Percentiles rank a stretch among this genome's conserved stretches.
Conservation (phyloP, 2,113 vertebrate species). For the Pipa parva region DNA sequence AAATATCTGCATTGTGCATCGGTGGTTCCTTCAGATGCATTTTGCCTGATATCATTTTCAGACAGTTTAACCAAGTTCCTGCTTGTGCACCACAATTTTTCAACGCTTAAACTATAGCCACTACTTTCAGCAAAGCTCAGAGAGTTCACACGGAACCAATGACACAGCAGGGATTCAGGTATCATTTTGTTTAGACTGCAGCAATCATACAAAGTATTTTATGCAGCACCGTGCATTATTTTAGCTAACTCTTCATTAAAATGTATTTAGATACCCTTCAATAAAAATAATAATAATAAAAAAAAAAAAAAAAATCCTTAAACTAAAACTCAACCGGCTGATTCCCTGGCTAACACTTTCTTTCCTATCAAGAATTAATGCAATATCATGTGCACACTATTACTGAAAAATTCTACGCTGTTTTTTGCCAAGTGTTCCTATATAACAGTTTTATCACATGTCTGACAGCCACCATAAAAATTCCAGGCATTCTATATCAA, state of each 20-base stretch:
- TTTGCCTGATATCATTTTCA: neutral
- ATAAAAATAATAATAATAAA: constrained; percentile 23
- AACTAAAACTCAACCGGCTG: constrained; percentile 65
- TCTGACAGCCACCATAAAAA: constrained; percentile 84
- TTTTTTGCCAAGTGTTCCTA: constrained; percentile 83
- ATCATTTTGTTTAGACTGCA: constrained; percentile 41
- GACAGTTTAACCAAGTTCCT: neutral
- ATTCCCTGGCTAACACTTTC: constrained; percentile 73
- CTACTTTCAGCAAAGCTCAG: constrained; percentile 33
- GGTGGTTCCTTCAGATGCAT: neutral
- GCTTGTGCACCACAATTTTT: neutral
- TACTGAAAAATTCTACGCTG: constrained; percentile 79
- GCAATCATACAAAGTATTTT: constrained; percentile 40
- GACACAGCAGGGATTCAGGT: constrained; percentile 27
- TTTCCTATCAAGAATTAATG: constrained; percentile 80
- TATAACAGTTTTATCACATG: constrained; percentile 86
- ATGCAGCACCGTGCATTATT: constrained; percentile 44
- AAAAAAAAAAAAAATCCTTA: constrained; percentile 43
- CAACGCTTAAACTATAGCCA: constrained; percentile 31
- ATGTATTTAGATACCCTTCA: constrained; percentile 52
- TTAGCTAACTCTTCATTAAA: constrained; percentile 55
- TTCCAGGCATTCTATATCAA: constrained; percentile 81
- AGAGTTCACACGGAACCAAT: constrained; percentile 43
- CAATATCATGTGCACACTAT: constrained; percentile 76
- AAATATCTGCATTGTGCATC: too few relatives aligned